Evolutionary conservation across 2,113 vertebrate genomes (phyloP).

Genomic region (Ophiodon elongatus): DNA sequence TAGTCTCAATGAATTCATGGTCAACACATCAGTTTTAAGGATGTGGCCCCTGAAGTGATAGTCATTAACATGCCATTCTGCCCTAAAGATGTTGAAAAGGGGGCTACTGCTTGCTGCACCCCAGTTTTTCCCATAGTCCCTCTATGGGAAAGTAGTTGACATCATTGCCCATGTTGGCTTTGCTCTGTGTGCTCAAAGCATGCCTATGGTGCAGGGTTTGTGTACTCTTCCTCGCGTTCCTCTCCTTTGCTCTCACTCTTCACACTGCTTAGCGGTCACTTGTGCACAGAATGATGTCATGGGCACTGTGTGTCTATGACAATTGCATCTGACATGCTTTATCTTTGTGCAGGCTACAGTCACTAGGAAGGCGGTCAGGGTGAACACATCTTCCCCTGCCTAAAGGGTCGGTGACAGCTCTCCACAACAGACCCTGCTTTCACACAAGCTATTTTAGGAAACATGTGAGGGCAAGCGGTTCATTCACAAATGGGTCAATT

Average conservation of each 20-base stretch:
- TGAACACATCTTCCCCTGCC: constrained; percentile 65
- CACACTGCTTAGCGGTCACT: constrained; percentile 50
- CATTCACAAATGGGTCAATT: constrained; percentile 63
- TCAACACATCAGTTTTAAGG: constrained; percentile 49
- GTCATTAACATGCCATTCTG: constrained; percentile 75
- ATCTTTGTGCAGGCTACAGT: constrained; percentile 83
- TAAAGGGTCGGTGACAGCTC: constrained; percentile 61
- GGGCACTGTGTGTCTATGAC: constrained; percentile 71
- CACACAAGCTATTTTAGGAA: constrained; percentile 82
- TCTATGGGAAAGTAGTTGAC: constrained; percentile 82
- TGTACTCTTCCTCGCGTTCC: constrained; percentile 70
- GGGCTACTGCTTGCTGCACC: constrained; percentile 65
- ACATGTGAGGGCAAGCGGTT: constrained; percentile 67
- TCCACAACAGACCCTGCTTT: constrained; percentile 75
- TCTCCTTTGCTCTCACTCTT: constrained; percentile 60
- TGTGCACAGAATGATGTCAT: constrained; percentile 83
- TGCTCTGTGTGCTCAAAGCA: constrained; percentile 75
- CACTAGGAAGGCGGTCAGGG: constrained; percentile 62
- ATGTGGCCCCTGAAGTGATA: constrained; percentile 52
- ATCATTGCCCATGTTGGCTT: constrained; percentile 78
- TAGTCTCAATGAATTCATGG: constrained; percentile 15
- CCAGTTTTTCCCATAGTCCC: constrained; percentile 72
- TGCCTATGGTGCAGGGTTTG: constrained; percentile 73
- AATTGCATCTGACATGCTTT: constrained; percentile 85
- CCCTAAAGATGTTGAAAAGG: constrained; percentile 67